A percentile compares a stretch with the other conserved stretches of the same genome.
Evolutionary conservation across 2,113 vertebrate species (phyloP).

Genomic region (Rissa tridactyla): DNA sequence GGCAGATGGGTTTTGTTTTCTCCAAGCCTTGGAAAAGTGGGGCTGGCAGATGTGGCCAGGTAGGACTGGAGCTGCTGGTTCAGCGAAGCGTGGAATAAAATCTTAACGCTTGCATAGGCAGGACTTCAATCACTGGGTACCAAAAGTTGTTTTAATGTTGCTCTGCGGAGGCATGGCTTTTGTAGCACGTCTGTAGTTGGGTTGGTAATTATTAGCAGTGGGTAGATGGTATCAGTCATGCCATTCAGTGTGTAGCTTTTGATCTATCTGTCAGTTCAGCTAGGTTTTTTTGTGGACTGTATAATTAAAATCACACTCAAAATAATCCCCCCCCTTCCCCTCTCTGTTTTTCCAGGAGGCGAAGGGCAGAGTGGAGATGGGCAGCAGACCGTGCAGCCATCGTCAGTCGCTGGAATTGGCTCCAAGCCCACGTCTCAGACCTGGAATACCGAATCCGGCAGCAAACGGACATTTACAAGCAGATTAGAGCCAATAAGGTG

Average conservation of each 20-base stretch:
- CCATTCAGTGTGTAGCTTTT: neutral
- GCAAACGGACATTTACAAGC: conserved; percentile 96
- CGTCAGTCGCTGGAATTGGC: conserved; percentile 99
- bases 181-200: neutral
- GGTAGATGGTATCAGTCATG: neutral
- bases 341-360: conserved; percentile 81
- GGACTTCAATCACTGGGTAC: neutral
- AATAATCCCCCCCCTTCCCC: neutral
- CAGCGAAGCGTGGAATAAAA: neutral
- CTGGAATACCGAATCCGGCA: conserved; percentile 98
- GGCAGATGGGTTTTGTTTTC: neutral
- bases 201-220: neutral
- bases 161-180: neutral
- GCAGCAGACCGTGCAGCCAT: conserved; percentile 93
- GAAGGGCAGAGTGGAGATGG: conserved; percentile 92
- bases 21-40: neutral
- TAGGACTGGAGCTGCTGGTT: neutral
- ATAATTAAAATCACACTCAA: neutral
- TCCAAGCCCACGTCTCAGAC: conserved; percentile 97
- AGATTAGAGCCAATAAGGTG: conserved; percentile 95
- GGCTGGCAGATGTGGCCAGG: neutral
- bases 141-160: neutral
- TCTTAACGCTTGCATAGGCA: neutral
- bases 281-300: neutral
- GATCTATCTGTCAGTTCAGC: neutral